Base-by-base conservation (phyloP, 2,888 invertebrate genomes). In the Himalopsyche kuldschensis region DNA sequence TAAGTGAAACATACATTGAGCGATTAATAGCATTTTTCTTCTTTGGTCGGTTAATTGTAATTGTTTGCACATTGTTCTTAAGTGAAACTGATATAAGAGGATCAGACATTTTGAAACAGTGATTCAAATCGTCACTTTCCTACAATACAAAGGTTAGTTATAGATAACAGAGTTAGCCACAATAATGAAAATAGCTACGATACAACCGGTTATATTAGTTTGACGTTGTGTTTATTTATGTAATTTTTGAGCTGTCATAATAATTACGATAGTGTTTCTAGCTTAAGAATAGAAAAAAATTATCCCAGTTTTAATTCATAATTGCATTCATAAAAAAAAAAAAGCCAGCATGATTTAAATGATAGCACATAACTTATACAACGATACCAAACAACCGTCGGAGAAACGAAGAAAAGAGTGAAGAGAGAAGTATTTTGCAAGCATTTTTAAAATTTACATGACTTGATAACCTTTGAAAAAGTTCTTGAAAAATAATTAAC, bases 1-100 rank as follows among this genome's bases (percentile, higher is more conserved):
- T 90, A 20, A 97, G 89, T 86, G 93, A 92, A 79, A 89, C 86
- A 89, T 97, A 98, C 93, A 95, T 95, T 89, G 93, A 87, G 4
- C 85, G 78, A 78, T 93, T 94, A 0, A 97, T 89, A 0, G 97
- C 96, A 93, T 98, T 98, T 88, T 94, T 96, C 89, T 94, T 96
- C 3, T 89, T 89, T 0, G 97, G 97, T 88, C 96, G 94, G 89
- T 97, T 96, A 63, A 97, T 93, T 87, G 91, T 93, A 27, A 97
- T 92, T 31, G 94, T 87, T 88, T 89, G 85, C 48, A 86, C 85
- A 30, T 84, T 82, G 69, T 86, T 80, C 55, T 86, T 86, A 10
- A 86, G 69, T 11, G 85, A 41, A n/a, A 86, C 84, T 27, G 84
- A 47, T 75, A 86, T 85, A 20, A 79, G 69, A 27, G 85, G 80